Evolutionary conservation across 1,140 invertebrate genomes (phyloP), one percentile per base, ranked within the genome.

Genomic region (Apis dorsata): DNA sequence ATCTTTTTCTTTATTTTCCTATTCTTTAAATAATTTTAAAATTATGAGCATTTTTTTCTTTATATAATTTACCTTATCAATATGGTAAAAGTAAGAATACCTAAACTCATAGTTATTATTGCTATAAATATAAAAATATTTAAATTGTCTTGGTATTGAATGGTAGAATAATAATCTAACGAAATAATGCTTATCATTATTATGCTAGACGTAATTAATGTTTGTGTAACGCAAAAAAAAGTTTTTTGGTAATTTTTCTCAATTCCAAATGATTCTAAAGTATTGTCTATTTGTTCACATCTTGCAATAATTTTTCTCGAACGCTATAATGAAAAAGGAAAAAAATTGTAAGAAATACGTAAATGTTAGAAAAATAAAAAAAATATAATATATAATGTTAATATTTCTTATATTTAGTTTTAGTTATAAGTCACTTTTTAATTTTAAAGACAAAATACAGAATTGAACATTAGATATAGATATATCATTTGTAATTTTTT

Each of bases 141-240:
- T 13, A 69, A n/a, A 19, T 15, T n/a, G 4, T 8, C 2, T 49
- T 0, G 34, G 12, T 13, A 7, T 21, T n/a, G 0, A 49, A 21
- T 8, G 1, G 0, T 7, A 5, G 9, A 9, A 19, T 21, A 69
- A 51, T 8, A 49, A 69, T 13, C 0, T n/a, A n/a, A 0, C 5
- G 2, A 1, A 5, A 21, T 51, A 15, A 17, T 12, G 12, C 12
- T 24, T 9, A 24, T 8, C 13, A 49, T 70, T 13, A 51, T 7
- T 9, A 53, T 3, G 2, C 11, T 0, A 49, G n/a, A 70, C 0
- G 1, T 3, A 17, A 51, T n/a, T 70, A 15, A 10, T 24, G 8
- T 0, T 13, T 1, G 13, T 70, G 17, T 1, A n/a, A 1, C 8
- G 15, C 24, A 21, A 11, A 13, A 0, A 2, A 51, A 15, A 9